Base-by-base conservation (phyloP, 2,797 vertebrate genomes). In the Phrynocephalus forsythii region DNA sequence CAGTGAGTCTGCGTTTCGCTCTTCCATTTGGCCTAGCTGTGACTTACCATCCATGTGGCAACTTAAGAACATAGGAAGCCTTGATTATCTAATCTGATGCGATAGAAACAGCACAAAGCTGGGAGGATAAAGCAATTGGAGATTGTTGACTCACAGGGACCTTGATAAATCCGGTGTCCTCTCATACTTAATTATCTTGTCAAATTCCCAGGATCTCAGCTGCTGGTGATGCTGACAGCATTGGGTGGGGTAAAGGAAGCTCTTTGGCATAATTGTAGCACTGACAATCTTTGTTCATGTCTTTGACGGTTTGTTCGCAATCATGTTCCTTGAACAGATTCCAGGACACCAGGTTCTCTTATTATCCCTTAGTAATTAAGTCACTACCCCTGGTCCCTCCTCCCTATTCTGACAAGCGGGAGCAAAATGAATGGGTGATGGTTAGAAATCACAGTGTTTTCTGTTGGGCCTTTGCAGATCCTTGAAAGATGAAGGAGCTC, bases 141-240 rank as follows among this genome's bases (percentile, higher is more conserved):
- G 94, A 92, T 90, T 95, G 95, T 94, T 95, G 95, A 95, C 94
- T 96, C 95, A 95, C 90, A 92, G 89, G 91, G 95, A 92, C 93
- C 93, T 91, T 91, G 85, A 94, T 95, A 95, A 96, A 95, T 93
- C 94, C 94, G 94, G 94, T 92, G 92, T 95, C 94, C 95, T 95
- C 95, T 96, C 94, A 93, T 95, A 95, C 94, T 95, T 95, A 96
- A 95, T 96, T 94, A 96, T 95, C 94, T 94, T 95, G 95, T 95
- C 95, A 95, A 93, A 88, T 93, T 95, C 76, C 88, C 91, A 0
- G 0, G 92, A 89, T 95, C 89, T 92, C 38, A 83, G 87, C 94
- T 95, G 79, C 90, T 89, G 0, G 56, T 88, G 84, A 91, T 93
- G 92, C 83, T 92, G 93, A 95, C 93, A 95, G 56, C 56, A 2